Evolutionary conservation across 2,113 vertebrate species (phyloP), one percentile per base, ranked within the genome.

Genomic region (Cyprinodon brontotheroides): DNA sequence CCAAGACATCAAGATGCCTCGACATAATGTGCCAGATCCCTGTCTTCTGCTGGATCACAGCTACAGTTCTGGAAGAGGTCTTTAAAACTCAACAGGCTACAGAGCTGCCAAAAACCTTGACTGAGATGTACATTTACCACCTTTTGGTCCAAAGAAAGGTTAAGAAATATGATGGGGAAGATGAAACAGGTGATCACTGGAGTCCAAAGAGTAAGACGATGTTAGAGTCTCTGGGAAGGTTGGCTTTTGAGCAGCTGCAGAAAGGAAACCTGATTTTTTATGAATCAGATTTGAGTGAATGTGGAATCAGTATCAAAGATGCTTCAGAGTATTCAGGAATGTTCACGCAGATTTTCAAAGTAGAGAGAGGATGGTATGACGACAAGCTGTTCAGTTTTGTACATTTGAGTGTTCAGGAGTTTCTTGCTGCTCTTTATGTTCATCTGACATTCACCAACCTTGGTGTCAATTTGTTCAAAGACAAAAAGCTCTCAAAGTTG

Each of bases 241-340:
- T 75, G 65, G 65, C 73, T 48, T 75, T 75, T 61, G 53, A 75
- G 4, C 65, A 75, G 65, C 13, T 75, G 43, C 57, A 61, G 65
- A 61, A 68, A 68, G 73, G 68, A 70, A 70, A 70, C 68, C 50
- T 68, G 48, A 57, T 68, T 48, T 68, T 68, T 37, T 68, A 68
- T 8, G 67, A 68, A n/a, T 57, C 48, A 17, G 67, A 68, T 50
- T 50, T 68, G 67, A 53, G 3, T 10, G 36, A 57, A 37, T 57
- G 67, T 57, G 67, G 13, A 37, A 68, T 68, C 48, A 6, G 38
- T 39, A 13, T 68, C 48, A 20, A 37, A 17, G 67, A 14, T 38
- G 67, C 67, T 10, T 57, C 48, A 11, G 9, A 11, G 41, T 75
- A 61, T 53, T 75, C 73, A 20, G 65, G 73, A 61, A 65, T 75